Evolutionary conservation across 1,140 invertebrate species (phyloP).

Genomic region (Ceratina calcarata): DNA sequence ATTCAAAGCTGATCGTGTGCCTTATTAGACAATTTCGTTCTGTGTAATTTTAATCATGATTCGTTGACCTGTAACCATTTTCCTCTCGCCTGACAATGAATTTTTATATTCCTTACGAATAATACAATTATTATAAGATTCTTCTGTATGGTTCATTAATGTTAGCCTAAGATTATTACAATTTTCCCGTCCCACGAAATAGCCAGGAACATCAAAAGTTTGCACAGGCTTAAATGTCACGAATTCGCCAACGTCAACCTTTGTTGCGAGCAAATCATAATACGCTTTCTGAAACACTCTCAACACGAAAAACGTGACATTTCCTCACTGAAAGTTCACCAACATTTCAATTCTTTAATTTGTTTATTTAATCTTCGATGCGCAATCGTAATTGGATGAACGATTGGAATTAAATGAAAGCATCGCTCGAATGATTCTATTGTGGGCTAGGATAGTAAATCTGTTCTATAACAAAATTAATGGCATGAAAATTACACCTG

Average conservation of each 20-base stretch:
- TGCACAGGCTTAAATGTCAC: constrained; percentile 37
- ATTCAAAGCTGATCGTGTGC: constrained; percentile 11
- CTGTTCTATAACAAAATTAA: background rate
- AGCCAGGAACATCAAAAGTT: background rate
- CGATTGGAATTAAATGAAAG: background rate
- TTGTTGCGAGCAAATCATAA: constrained; percentile 36
- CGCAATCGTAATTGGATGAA: too few relatives aligned
- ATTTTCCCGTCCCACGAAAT: background rate
- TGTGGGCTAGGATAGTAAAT: background rate
- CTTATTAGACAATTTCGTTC: background rate
- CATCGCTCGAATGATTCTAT: background rate
- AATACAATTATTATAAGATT: too few relatives aligned
- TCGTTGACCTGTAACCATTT: background rate
- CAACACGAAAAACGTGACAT: constrained; percentile 42
- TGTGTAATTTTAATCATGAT: background rate
- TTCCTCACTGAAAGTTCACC: constrained; percentile 26
- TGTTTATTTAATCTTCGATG: too few relatives aligned
- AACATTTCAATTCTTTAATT: background rate
- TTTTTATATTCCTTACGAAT: too few relatives aligned
- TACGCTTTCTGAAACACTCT: constrained; percentile 37
- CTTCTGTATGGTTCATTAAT: too few relatives aligned
- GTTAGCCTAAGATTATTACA: background rate
- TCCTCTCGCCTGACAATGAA: too few relatives aligned
- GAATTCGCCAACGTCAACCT: constrained; percentile 44
- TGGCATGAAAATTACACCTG: background rate